A percentile compares a stretch with the other conserved stretches of the same genome.
These are phyloP conservation scores for Agonopterix arenella DNA, from an alignment of 2,888 invertebrate species.

Conservation along the genomic window DNA sequence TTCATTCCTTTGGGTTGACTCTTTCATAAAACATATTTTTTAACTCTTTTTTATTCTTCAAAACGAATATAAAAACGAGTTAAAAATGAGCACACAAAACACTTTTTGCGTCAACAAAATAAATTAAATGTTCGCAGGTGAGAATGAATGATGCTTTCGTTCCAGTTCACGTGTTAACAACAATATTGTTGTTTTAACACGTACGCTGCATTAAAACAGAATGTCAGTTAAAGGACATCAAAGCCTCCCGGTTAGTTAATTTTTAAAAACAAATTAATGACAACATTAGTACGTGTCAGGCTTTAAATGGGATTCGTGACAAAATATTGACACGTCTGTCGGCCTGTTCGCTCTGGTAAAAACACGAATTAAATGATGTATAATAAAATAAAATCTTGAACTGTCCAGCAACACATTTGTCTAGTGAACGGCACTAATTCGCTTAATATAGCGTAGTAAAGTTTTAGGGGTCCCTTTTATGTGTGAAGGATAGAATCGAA, in stretches of 20 bases:
- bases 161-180: conserved; percentile 31
- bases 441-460: conserved; percentile 35
- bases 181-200: conserved; percentile 40
- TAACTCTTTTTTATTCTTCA: not conserved
- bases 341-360: conserved; percentile 31
- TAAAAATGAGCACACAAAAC: not conserved
- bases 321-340: conserved; percentile 67
- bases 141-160: conserved; percentile 19
- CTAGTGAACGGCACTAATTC: conserved; percentile 62
- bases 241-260: conserved; percentile 54
- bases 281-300: conserved; percentile 62
- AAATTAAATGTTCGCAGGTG: conserved; percentile 14
- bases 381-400: conserved; percentile 46
- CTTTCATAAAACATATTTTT: no score
- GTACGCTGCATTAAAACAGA: conserved; percentile 23
- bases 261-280: conserved; percentile 69
- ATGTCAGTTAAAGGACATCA: conserved; percentile 52
- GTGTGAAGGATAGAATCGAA: no score
- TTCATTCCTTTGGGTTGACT: no score
- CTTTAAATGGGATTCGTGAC: conserved; percentile 67
- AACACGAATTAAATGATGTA: conserved; percentile 54
- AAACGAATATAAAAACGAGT: not conserved
- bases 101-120: conserved; percentile 2
- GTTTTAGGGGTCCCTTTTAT: conserved; percentile 1
- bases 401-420: conserved; percentile 58